These are phyloP conservation scores for Heterocephalus glaber DNA, from an alignment of 2,113 vertebrate genomes.

Conservation along the genomic window DNA sequence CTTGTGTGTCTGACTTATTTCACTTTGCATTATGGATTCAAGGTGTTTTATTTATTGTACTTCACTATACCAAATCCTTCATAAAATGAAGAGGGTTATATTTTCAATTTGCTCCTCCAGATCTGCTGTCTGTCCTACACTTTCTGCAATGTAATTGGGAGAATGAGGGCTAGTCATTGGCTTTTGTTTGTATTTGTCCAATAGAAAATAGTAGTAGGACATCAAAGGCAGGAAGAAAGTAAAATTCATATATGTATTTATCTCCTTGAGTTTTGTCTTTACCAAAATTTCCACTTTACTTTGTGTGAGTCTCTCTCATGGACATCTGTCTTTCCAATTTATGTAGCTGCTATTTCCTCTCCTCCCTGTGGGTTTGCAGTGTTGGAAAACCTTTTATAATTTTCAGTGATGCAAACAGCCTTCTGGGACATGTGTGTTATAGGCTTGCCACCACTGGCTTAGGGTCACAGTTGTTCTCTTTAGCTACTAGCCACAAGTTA, in stretches of 20 bases:
- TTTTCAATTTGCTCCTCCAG: background rate
- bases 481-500: background rate
- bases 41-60: background rate
- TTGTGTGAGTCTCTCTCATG: background rate
- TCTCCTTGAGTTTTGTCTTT: background rate
- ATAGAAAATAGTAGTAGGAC: background rate
- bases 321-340: background rate
- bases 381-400: no score
- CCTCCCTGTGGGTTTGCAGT: background rate
- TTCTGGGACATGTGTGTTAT: accelerated
- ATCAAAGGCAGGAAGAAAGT: background rate
- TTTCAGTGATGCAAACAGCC: background rate
- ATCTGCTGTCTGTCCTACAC: background rate
- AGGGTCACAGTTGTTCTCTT: background rate
- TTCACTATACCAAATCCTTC: background rate
- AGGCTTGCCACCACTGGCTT: background rate
- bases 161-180: background rate
- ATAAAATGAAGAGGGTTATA: no score
- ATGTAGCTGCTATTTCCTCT: background rate
- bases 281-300: background rate
- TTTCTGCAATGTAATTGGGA: background rate
- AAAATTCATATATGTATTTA: background rate
- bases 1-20: background rate
- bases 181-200: background rate
- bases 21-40: background rate